Evolutionary conservation across 2,797 vertebrate species (phyloP).

Genomic region (Melanotaenia trifasciata): DNA sequence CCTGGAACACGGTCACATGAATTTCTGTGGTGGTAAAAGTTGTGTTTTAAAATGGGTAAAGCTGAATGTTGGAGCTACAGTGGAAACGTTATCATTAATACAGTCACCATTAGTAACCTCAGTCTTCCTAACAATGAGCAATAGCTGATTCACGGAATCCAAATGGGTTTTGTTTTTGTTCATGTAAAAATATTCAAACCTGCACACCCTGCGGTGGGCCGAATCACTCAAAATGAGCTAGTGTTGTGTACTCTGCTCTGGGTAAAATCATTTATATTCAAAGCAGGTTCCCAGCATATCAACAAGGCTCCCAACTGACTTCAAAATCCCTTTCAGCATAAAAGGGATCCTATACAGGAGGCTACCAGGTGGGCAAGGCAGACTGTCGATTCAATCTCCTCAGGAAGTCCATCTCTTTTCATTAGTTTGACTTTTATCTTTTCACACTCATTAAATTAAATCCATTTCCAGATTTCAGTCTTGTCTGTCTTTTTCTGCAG

Average conservation of each 20-base stretch:
- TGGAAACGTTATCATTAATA: slow-evolving; percentile 7
- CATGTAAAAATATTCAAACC: slow-evolving; percentile 55
- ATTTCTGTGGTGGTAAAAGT: no score
- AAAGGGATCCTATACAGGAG: slow-evolving; percentile 63
- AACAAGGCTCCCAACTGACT: slow-evolving; percentile 71
- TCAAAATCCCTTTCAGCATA: slow-evolving; percentile 72
- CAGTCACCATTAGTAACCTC: neutral
- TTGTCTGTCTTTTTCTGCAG: neutral
- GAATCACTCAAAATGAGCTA: slow-evolving; percentile 49
- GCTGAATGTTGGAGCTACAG: neutral
- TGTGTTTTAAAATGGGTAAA: neutral
- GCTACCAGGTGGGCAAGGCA: slow-evolving; percentile 46
- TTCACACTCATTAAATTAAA: slow-evolving; percentile 1
- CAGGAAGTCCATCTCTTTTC: slow-evolving; percentile 29
- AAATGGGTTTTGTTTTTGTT: slow-evolving; percentile 22
- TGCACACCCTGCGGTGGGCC: slow-evolving; percentile 24
- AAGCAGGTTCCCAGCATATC: slow-evolving; percentile 68
- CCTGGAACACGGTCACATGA: no score
- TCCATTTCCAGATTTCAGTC: slow-evolving; percentile 6
- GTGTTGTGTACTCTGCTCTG: slow-evolving; percentile 27
- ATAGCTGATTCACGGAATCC: slow-evolving; percentile 38
- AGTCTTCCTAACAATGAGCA: slow-evolving; percentile 20
- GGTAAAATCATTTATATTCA: slow-evolving; percentile 75
- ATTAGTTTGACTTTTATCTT: slow-evolving; percentile 19
- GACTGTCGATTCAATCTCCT: slow-evolving; percentile 26